Conservation (phyloP, 1,140 invertebrate species). For the Forficula auricularia region DNA sequence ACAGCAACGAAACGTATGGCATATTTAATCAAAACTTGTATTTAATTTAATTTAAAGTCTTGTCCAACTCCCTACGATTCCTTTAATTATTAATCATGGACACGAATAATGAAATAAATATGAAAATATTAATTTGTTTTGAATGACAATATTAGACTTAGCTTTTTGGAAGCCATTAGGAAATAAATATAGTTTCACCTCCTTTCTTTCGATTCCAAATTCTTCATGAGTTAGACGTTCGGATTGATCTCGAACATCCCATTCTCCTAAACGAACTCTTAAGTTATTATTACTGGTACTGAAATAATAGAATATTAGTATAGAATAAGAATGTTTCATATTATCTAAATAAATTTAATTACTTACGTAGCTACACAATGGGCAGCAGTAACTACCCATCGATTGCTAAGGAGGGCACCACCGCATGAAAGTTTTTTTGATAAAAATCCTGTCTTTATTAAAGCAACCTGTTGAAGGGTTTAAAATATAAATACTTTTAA, state of each 20-base stretch:
- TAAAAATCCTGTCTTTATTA: constrained; percentile 79
- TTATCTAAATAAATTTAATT: constrained; percentile 2
- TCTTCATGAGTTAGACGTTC: constrained; percentile 74
- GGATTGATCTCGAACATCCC: constrained; percentile 69
- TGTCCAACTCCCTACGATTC: no score
- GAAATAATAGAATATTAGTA: constrained; percentile 19
- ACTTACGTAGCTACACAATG: constrained; percentile 79
- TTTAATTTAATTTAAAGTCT: no score
- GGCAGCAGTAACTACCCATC: constrained; percentile 77
- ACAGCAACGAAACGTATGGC: no score
- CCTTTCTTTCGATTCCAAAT: constrained; percentile 69
- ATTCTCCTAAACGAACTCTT: constrained; percentile 73
- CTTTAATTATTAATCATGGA: no score
- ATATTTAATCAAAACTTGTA: no score
- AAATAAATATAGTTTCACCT: constrained; percentile 33
- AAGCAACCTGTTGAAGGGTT: constrained; percentile 42
- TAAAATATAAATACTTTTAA: not conserved
- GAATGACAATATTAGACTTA: no score
- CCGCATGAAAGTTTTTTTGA: constrained; percentile 81
- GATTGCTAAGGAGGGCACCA: constrained; percentile 70
- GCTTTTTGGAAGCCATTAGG: no score
- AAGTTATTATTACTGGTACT: constrained; percentile 68
- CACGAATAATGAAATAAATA: no score
- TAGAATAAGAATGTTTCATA: constrained; percentile 8
- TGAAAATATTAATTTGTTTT: no score